These are phyloP conservation scores for Procambarus clarkii DNA, from an alignment of 1,140 invertebrate genomes.

Conservation along the genomic window DNA sequence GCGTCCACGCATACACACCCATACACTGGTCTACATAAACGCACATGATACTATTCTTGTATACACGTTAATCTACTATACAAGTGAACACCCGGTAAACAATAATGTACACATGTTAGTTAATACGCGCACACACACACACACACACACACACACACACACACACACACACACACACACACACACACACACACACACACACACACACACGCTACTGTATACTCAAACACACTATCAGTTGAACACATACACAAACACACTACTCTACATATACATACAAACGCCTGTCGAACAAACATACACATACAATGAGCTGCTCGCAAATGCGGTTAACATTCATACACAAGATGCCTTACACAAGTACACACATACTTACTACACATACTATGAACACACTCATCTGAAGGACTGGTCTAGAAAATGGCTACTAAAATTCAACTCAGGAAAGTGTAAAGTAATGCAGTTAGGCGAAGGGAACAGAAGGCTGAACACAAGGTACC, in stretches of 20 bases:
- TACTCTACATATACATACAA: conserved; percentile 18
- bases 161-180: conserved; percentile 10
- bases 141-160: not conserved
- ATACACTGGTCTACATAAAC: not conserved
- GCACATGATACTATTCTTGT: not conserved
- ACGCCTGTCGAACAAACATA: not conserved
- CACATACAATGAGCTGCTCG: not conserved
- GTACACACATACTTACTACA: too few species aligned
- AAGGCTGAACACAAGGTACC: too few species aligned
- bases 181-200: conserved; percentile 28
- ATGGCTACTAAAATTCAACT: too few species aligned
- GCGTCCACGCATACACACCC: not conserved
- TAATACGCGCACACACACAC: not conserved
- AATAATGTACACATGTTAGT: not conserved
- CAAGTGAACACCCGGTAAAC: too few species aligned
- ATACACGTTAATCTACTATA: not conserved
- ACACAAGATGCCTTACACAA: too few species aligned
- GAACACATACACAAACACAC: not conserved
- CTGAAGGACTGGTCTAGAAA: too few species aligned
- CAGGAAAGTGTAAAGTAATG: too few species aligned
- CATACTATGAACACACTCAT: too few species aligned
- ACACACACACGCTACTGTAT: not conserved
- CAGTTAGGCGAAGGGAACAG: too few species aligned
- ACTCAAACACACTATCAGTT: not conserved
- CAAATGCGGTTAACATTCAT: too few species aligned